phyloP scores from a whole-genome alignment of 2,797 vertebrate genomes.

The Ammospiza maritima region DNA sequence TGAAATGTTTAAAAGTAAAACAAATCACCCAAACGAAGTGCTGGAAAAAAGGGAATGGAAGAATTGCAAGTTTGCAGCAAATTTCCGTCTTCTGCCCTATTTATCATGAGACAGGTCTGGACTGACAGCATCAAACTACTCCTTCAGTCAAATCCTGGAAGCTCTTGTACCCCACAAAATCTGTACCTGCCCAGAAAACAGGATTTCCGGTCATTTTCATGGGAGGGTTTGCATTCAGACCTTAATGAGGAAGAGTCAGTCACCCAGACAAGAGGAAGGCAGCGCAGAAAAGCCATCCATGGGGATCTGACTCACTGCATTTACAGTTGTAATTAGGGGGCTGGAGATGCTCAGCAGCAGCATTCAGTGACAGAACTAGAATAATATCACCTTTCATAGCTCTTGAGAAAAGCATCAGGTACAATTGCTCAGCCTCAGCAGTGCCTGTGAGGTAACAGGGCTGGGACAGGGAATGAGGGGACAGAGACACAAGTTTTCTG shows the following conservation, averaged over 20 bases:
- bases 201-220: not conserved
- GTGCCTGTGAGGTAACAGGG: not conserved
- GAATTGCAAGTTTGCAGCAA: not conserved
- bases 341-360: not conserved
- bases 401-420: not conserved
- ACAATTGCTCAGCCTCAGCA: rapidly evolving
- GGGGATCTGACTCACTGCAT: not conserved
- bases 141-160: not conserved
- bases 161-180: not conserved
- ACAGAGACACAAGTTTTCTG: not conserved
- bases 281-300: not conserved
- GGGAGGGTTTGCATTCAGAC: not conserved
- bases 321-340: not conserved
- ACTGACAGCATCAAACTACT: not conserved
- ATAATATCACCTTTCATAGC: not conserved
- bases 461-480: not conserved
- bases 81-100: not conserved
- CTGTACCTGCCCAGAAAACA: not conserved
- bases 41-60: not conserved
- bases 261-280: not conserved
- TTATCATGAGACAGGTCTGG: not conserved
- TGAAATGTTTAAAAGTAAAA: not conserved
- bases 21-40: not conserved
- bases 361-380: not conserved
- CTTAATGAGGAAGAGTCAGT: not conserved